phyloP scores from a whole-genome alignment of 2,113 vertebrate species.

The Strix aluco region DNA sequence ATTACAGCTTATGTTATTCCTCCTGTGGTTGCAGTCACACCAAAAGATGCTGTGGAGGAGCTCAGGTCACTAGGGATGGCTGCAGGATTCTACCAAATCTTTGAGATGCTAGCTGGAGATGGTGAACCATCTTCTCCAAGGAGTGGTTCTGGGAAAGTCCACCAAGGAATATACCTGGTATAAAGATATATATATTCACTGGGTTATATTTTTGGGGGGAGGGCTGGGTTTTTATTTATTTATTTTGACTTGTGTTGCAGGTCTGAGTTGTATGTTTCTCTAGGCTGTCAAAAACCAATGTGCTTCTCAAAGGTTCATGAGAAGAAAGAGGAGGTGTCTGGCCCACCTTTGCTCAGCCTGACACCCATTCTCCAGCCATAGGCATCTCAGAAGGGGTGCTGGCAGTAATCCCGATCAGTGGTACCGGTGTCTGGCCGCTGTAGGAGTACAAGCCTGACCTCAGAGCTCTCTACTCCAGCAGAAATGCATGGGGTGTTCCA shows the following conservation, averaged over 20 bases:
- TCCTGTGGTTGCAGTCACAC: background rate
- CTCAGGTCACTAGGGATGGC: background rate
- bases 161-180: background rate
- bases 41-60: background rate
- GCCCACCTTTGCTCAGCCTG: background rate
- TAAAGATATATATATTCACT: background rate
- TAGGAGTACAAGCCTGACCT: background rate
- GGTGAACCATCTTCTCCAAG: background rate
- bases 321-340: background rate
- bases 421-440: fast-evolving
- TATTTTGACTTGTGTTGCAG: background rate
- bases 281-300: background rate
- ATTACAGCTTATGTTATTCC: background rate
- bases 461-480: background rate
- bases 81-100: background rate
- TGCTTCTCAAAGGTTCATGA: background rate
- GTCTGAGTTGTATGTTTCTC: background rate
- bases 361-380: background rate
- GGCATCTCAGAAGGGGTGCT: background rate
- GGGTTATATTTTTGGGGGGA: fast-evolving
- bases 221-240: background rate
- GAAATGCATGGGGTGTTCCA: background rate
- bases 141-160: background rate
- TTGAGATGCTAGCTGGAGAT: background rate
- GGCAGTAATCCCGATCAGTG: no score